These are phyloP conservation scores for Tragopan temminckii DNA, from an alignment of 2,797 vertebrate species.

Conservation along the genomic window DNA sequence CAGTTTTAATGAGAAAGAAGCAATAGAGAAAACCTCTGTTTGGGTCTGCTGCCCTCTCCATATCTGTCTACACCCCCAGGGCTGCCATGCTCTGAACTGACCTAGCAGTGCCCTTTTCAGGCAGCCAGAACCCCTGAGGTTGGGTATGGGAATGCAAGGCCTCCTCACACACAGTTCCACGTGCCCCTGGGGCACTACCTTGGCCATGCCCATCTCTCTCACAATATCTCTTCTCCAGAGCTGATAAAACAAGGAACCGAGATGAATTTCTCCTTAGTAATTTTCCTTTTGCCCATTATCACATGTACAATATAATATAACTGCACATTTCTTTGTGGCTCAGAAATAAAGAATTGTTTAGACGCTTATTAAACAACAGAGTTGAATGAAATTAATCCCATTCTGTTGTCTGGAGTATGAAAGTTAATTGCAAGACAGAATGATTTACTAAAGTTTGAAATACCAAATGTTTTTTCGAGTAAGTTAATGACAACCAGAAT, in stretches of 20 bases:
- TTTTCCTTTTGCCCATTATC: conserved; percentile 26
- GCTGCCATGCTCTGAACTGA: not conserved
- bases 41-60: fast-evolving
- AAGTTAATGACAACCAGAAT: conserved; percentile 39
- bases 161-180: not conserved
- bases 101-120: not conserved
- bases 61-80: not conserved
- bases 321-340: not conserved
- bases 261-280: not conserved
- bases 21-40: not conserved
- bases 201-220: not conserved
- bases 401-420: conserved; percentile 32
- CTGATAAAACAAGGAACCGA: not conserved
- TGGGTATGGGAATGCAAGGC: fast-evolving
- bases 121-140: not conserved
- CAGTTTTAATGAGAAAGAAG: not conserved
- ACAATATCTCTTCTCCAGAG: not conserved
- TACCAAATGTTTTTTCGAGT: conserved; percentile 31
- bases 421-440: conserved; percentile 62
- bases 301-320: not conserved
- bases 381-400: conserved; percentile 34
- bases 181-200: fast-evolving
- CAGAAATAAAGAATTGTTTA: conserved; percentile 10
- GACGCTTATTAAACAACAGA: conserved; percentile 50
- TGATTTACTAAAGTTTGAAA: conserved; percentile 63